These are phyloP conservation scores for Steinernema scapterisci DNA, from an alignment of 2,888 invertebrate species.

Conservation along the genomic window DNA sequence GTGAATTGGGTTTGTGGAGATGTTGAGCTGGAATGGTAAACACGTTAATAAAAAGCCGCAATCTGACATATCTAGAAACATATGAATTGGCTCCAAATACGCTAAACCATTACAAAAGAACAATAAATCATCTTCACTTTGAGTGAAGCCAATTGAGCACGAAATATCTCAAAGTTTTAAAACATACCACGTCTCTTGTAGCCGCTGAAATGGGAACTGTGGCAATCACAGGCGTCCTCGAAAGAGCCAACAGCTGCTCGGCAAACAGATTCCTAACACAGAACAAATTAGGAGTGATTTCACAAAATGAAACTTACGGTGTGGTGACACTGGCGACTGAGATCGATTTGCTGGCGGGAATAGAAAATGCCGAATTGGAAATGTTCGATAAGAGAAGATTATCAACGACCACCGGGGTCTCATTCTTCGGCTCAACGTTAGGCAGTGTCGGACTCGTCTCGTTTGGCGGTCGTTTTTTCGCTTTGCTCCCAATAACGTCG, in stretches of 20 bases:
- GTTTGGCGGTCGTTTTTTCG: constrained; percentile 23
- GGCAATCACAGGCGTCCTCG: constrained; percentile 34
- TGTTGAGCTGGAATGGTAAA: background rate
- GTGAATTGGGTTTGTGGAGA: background rate
- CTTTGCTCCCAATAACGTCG: constrained; percentile 38
- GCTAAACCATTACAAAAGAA: too few species aligned
- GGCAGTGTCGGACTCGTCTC: constrained; percentile 17
- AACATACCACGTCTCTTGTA: background rate
- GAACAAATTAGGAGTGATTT: too few species aligned
- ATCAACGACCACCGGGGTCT: background rate
- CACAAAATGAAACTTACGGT: background rate
- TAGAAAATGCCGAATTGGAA: constrained; percentile 19
- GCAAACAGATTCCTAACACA: constrained; percentile 32
- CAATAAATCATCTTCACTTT: too few species aligned
- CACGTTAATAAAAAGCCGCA: too few species aligned
- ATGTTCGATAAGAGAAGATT: constrained; percentile 1
- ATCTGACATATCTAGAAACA: too few species aligned
- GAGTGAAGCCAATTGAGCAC: background rate
- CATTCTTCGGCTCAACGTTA: background rate
- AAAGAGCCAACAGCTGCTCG: constrained; percentile 37
- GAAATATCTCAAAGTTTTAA: background rate
- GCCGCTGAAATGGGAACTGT: background rate
- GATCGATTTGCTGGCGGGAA: constrained; percentile 16
- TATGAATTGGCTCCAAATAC: too few species aligned
- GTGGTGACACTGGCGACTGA: background rate